Evolutionary conservation across 2,888 invertebrate species (phyloP).

Genomic region (Furcula furcula): DNA sequence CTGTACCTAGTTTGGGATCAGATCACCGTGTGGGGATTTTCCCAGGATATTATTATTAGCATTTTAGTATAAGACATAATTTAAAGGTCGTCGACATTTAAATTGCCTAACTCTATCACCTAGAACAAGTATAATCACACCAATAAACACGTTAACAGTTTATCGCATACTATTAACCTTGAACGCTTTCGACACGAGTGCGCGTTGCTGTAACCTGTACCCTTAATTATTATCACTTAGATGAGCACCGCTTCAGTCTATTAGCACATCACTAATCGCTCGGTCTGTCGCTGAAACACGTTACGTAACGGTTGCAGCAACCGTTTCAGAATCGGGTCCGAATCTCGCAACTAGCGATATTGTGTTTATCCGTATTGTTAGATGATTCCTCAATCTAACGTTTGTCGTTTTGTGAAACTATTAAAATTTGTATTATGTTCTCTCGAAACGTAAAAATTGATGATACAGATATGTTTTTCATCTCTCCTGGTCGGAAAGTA

Average conservation of each 20-base stretch:
- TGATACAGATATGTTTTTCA: conserved; percentile 3
- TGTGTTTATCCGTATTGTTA: no score
- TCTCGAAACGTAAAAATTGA: no score
- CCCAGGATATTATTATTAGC: no score
- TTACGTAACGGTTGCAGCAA: conserved; percentile 18
- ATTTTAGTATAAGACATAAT: no score
- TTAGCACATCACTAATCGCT: conserved; percentile 21
- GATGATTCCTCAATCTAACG: no score
- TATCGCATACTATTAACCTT: neutral
- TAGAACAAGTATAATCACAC: neutral
- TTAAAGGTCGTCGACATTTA: no score
- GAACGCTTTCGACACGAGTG: neutral
- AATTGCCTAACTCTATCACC: neutral
- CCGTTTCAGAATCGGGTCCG: conserved; percentile 3
- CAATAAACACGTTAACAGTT: neutral
- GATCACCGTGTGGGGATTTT: no score
- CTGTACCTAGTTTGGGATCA: no score
- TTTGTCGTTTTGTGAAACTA: no score
- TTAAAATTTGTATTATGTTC: no score
- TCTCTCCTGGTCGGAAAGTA: no score
- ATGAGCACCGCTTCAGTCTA: conserved; percentile 8
- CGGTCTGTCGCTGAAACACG: conserved; percentile 15
- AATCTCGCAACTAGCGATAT: conserved; percentile 5
- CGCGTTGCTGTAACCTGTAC: neutral
- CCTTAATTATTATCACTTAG: conserved; percentile 3